Conservation (phyloP, 1,140 invertebrate genomes). For the Gryon sp. region DNA sequence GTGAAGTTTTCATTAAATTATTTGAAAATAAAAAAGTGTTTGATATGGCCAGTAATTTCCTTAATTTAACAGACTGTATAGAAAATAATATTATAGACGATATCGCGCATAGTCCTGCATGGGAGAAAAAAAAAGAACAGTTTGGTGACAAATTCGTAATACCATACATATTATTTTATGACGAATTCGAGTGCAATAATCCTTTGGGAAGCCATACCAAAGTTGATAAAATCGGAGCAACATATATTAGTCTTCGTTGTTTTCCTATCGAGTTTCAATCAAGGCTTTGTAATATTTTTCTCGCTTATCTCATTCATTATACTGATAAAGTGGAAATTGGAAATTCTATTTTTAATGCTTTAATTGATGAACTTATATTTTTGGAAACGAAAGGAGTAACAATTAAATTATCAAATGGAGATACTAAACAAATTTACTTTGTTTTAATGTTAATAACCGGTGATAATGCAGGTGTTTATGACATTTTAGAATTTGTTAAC, state of each 20-base stretch:
- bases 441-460: slow-evolving; percentile 40
- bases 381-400: slow-evolving; percentile 47
- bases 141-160: slow-evolving; percentile 63
- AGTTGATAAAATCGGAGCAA: slow-evolving; percentile 65
- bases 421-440: slow-evolving; percentile 54
- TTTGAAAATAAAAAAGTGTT: slow-evolving; percentile 36
- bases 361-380: slow-evolving; percentile 55
- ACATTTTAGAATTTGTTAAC: slow-evolving; percentile 51
- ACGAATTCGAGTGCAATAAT: slow-evolving; percentile 68
- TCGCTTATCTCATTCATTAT: slow-evolving; percentile 59
- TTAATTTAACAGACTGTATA: slow-evolving; percentile 19
- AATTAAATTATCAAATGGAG: slow-evolving; percentile 26
- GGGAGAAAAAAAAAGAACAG: slow-evolving; percentile 49
- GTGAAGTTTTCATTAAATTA: slow-evolving; percentile 38
- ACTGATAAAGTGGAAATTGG: slow-evolving; percentile 51
- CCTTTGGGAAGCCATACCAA: slow-evolving; percentile 62
- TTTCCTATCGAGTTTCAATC: slow-evolving; percentile 64
- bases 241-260: slow-evolving; percentile 64
- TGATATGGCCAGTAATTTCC: slow-evolving; percentile 22
- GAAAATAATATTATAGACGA: slow-evolving; percentile 28
- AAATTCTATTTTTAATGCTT: slow-evolving; percentile 48
- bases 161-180: slow-evolving; percentile 60
- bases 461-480: slow-evolving; percentile 56
- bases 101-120: slow-evolving; percentile 46
- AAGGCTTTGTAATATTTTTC: slow-evolving; percentile 64